These are phyloP conservation scores for Drosophila navojoa DNA, from an alignment of 1,140 invertebrate species.

Conservation along the genomic window DNA sequence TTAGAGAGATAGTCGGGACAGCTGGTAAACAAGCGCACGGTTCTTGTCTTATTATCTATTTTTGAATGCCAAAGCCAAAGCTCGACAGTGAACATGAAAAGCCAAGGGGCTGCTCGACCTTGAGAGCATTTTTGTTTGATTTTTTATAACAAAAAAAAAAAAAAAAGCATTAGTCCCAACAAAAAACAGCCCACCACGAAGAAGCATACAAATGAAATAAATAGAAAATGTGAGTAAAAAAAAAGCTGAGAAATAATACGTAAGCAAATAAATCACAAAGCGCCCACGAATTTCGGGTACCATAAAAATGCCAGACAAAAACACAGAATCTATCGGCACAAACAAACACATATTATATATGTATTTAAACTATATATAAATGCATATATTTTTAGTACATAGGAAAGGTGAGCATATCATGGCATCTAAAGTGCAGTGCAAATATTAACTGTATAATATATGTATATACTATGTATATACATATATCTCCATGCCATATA, in stretches of 20 bases:
- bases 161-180: background rate
- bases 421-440: background rate
- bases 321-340: no score
- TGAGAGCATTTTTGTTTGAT: constrained; percentile 31
- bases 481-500: no score
- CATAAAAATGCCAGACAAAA: constrained; percentile 39
- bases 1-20: constrained; percentile 60
- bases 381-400: background rate
- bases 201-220: constrained; percentile 26
- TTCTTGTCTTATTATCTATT: constrained; percentile 51
- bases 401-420: constrained; percentile 5
- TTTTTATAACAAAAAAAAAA: constrained; percentile 5
- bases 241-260: constrained; percentile 44
- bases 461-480: no score
- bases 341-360: background rate
- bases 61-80: constrained; percentile 80
- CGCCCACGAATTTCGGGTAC: constrained; percentile 53
- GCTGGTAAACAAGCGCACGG: constrained; percentile 56
- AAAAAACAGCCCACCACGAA: constrained; percentile 8
- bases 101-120: constrained; percentile 46
- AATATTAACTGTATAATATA: background rate
- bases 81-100: constrained; percentile 70
- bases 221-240: background rate
- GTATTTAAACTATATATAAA: constrained; percentile 1
- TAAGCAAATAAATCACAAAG: constrained; percentile 71